Evolutionary conservation across 2,113 vertebrate genomes (phyloP).

Genomic region (Malurus melanocephalus): DNA sequence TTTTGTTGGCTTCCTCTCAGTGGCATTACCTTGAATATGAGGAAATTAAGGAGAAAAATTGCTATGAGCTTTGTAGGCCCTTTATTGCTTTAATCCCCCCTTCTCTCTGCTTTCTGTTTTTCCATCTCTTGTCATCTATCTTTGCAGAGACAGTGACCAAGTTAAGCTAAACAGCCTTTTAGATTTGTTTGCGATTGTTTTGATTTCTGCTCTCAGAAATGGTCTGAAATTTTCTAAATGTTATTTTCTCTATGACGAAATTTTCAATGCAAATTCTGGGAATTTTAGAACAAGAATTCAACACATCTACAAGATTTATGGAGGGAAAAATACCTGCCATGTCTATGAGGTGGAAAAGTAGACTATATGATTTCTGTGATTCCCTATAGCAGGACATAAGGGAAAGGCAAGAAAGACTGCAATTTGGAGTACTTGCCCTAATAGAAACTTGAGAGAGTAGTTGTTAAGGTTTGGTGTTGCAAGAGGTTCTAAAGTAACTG

Average conservation of each 20-base stretch:
- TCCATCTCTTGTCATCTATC: background rate
- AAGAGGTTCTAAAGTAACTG: background rate
- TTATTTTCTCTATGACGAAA: background rate
- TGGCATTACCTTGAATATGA: conserved; percentile 34
- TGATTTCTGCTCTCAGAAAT: conserved; percentile 1
- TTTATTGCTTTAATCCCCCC: conserved; percentile 37
- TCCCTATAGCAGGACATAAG: background rate
- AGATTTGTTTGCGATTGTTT: background rate
- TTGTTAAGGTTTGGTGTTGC: background rate
- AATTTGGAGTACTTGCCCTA: background rate
- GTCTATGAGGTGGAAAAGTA: background rate
- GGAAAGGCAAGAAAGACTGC: background rate
- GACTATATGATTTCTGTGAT: background rate
- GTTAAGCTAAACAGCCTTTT: conserved; percentile 6
- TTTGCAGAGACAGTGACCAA: conserved; percentile 1
- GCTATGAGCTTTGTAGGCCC: conserved; percentile 1
- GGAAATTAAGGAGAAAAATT: conserved; percentile 39
- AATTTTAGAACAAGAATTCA: background rate
- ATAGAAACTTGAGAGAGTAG: background rate
- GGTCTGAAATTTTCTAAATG: background rate
- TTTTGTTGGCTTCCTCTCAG: conserved; percentile 6
- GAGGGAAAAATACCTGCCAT: background rate
- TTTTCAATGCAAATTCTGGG: background rate
- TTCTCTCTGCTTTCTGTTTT: conserved; percentile 7
- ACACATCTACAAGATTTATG: background rate